Base-by-base conservation (phyloP, 1,140 invertebrate species). In the Danaus plexippus region DNA sequence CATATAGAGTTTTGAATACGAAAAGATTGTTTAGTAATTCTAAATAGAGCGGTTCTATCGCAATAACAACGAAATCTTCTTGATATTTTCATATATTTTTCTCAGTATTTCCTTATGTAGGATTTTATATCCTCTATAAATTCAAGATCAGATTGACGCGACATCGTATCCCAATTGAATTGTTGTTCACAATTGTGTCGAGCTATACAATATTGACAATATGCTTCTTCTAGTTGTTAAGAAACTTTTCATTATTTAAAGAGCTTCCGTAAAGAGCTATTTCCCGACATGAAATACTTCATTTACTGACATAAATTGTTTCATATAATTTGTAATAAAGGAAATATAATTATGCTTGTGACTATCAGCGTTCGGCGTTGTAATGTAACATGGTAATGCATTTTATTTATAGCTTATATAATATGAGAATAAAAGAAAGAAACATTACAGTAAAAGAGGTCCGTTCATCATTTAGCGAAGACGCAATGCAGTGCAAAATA, bases 381-480 rank as follows among this genome's bases (percentile, higher is more conserved):
- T 32, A 32, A 32, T 32, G 22, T 32, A 32, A 32, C 22, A 32
- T 32, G 22, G 2, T 32, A 32, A 32, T 32, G 22, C 1, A 32
- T 32, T 32, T 50, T 50, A 40, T 22, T 48, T 50, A 40, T 50
- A 11, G 32, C 7, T 50, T 50, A 40, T 50, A 50, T 50, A 50
- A 32, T 47, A 50, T 42, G 52, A 69, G 66, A 63, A 63, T 54
- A 66, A 63, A 64, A 69, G 55, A 60, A 64, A 66, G 54, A 61
- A 43, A 52, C 43, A 52, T 59, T 59, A 50, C 42, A 40, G 54
- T 56, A 49, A 49, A 56, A 56, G 53, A 47, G 52, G 58, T 62
- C 62, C 60, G 60, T 70, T 67, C 67, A 66, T 67, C 61, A 70
- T 70, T 66, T 59, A 66, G 54, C 64, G 43, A 46, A 11, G 58